These are phyloP conservation scores for Tylochromis polylepis DNA, from an alignment of 2,113 vertebrate genomes.

Conservation along the genomic window DNA sequence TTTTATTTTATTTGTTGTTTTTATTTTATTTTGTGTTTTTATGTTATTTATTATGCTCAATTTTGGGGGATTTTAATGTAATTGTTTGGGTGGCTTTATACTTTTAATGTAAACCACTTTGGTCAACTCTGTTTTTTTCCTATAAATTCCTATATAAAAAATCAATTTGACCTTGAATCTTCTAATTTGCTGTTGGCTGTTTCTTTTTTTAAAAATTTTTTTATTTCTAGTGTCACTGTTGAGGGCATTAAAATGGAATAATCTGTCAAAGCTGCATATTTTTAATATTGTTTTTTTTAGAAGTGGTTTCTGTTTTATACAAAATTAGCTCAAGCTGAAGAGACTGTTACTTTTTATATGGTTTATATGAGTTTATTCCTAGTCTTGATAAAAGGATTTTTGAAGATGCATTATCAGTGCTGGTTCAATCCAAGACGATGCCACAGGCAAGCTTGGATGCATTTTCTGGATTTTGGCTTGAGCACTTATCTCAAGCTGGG, in stretches of 20 bases:
- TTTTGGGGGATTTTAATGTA: not conserved
- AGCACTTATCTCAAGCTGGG: not conserved
- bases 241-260: not conserved
- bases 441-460: not conserved
- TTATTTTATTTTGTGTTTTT: not conserved
- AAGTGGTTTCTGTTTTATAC: not conserved
- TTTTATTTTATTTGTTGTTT: not conserved
- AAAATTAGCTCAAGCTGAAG: not conserved
- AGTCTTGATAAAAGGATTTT: not conserved
- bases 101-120: not conserved
- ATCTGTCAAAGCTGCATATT: not conserved
- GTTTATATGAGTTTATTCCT: not conserved
- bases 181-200: not conserved
- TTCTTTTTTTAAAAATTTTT: not conserved
- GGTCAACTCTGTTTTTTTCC: not conserved
- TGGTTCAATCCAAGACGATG: not conserved
- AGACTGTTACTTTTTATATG: not conserved
- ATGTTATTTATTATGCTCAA: not conserved
- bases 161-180: not conserved
- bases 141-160: accelerated
- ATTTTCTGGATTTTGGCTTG: not conserved
- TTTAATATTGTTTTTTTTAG: not conserved
- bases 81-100: not conserved
- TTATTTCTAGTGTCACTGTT: not conserved
- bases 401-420: not conserved